phyloP scores from a whole-genome alignment of 2,797 vertebrate species.

The Carapus acus region DNA sequence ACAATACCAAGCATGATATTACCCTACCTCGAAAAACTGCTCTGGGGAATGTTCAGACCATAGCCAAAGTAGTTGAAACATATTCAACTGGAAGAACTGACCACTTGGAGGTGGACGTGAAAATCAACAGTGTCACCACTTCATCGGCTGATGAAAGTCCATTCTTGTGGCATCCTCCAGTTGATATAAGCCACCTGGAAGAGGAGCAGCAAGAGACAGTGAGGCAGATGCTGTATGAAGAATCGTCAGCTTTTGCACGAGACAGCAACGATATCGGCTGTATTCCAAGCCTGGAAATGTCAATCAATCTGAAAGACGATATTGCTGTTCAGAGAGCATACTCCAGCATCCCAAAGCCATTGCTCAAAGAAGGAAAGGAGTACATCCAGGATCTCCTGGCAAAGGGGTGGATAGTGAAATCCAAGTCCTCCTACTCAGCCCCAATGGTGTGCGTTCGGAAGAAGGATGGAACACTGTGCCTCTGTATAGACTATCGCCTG shows the following conservation, averaged over 20 bases:
- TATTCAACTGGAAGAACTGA: no score
- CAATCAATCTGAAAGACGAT: background rate
- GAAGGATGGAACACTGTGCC: background rate
- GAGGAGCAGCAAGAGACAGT: background rate
- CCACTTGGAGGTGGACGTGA: no score
- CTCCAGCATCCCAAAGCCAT: background rate
- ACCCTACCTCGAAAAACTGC: no score
- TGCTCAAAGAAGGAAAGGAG: background rate
- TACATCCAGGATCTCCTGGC: background rate
- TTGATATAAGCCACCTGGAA: background rate
- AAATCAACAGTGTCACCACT: no score
- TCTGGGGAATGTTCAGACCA: no score
- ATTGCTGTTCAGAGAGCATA: background rate
- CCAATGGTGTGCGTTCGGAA: background rate
- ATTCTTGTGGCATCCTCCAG: background rate
- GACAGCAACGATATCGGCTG: background rate
- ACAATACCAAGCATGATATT: no score
- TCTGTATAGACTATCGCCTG: background rate
- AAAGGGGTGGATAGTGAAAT: conserved; percentile 1
- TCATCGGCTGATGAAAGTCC: background rate
- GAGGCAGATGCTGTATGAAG: background rate
- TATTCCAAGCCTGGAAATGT: background rate
- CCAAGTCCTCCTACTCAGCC: background rate
- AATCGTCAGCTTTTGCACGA: background rate
- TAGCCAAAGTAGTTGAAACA: no score